Evolutionary conservation across 2,113 vertebrate genomes (phyloP).

Genomic region (Hippocampus mohnikei): DNA sequence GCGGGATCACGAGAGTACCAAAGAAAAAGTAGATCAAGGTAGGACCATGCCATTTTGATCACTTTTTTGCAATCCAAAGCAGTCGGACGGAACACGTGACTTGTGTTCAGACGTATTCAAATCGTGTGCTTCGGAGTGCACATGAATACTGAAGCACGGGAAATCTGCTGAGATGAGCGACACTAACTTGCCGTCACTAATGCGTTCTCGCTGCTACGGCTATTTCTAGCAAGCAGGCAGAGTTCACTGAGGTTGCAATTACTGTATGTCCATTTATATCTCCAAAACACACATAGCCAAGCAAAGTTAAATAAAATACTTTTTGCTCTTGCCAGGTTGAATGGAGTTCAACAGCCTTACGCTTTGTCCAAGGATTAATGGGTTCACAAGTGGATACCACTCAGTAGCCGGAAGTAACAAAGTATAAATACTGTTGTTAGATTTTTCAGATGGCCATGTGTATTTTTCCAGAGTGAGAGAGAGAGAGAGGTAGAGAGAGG

Average conservation of each 20-base stretch:
- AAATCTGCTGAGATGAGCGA: conserved; percentile 17
- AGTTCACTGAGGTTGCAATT: conserved; percentile 42
- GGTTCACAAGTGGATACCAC: conserved; percentile 34
- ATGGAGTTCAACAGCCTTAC: not conserved
- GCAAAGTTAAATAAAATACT: not conserved
- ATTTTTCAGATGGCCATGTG: not conserved
- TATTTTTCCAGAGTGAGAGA: no score
- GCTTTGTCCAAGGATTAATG: conserved; percentile 35
- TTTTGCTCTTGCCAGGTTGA: not conserved
- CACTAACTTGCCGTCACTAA: conserved; percentile 47
- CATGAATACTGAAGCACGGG: conserved; percentile 25
- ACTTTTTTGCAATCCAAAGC: not conserved
- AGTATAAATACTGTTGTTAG: not conserved
- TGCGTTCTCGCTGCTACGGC: conserved; percentile 41
- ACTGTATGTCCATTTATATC: not conserved
- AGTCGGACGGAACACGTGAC: conserved; percentile 12
- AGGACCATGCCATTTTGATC: not conserved
- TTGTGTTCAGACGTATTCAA: conserved; percentile 1
- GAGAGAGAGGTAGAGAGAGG: no score
- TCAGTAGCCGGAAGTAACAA: conserved; percentile 26
- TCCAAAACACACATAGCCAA: no score
- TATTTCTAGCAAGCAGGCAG: conserved; percentile 34
- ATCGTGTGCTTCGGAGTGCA: conserved; percentile 23
- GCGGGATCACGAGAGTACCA: not conserved
- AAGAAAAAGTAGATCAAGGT: conserved; percentile 12